phyloP scores from a whole-genome alignment of 2,888 invertebrate genomes.

The Ecdyonurus torrentis region DNA sequence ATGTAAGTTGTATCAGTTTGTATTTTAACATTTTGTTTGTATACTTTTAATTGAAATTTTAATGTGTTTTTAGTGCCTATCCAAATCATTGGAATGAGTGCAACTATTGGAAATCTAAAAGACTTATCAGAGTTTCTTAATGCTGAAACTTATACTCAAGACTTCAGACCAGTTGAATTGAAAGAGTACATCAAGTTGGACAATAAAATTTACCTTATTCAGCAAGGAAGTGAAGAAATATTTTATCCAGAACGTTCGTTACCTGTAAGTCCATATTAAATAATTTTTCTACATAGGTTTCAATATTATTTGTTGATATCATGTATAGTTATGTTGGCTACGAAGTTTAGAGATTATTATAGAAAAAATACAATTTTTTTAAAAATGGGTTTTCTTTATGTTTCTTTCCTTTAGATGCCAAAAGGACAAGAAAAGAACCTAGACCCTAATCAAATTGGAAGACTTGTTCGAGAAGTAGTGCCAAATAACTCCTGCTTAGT shows the following conservation, averaged over 20 bases:
- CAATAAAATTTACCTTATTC: slow-evolving; percentile 28
- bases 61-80: slow-evolving; percentile 32
- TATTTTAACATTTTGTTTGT: not conserved
- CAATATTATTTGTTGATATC: too few species aligned
- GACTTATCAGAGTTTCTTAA: slow-evolving; percentile 67
- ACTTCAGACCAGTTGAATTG: slow-evolving; percentile 80
- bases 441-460: slow-evolving; percentile 70
- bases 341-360: too few species aligned
- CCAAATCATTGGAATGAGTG: slow-evolving; percentile 93
- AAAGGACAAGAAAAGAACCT: too few species aligned
- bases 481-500: slow-evolving; percentile 68
- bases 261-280: slow-evolving; percentile 33
- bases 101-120: slow-evolving; percentile 80
- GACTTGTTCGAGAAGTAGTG: slow-evolving; percentile 62
- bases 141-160: slow-evolving; percentile 61
- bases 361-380: too few species aligned
- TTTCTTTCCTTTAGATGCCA: too few species aligned
- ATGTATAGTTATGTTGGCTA: too few species aligned
- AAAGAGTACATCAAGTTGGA: slow-evolving; percentile 70
- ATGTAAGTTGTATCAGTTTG: slow-evolving; percentile 30
- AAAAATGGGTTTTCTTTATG: too few species aligned
- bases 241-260: slow-evolving; percentile 36
- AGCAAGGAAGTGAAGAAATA: slow-evolving; percentile 18
- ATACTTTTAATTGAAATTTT: not conserved
- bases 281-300: too few species aligned